Percentiles rank a stretch among this genome's conserved stretches.
phyloP scores from a whole-genome alignment of 2,888 invertebrate species.

The Xanthorhoe designata region DNA sequence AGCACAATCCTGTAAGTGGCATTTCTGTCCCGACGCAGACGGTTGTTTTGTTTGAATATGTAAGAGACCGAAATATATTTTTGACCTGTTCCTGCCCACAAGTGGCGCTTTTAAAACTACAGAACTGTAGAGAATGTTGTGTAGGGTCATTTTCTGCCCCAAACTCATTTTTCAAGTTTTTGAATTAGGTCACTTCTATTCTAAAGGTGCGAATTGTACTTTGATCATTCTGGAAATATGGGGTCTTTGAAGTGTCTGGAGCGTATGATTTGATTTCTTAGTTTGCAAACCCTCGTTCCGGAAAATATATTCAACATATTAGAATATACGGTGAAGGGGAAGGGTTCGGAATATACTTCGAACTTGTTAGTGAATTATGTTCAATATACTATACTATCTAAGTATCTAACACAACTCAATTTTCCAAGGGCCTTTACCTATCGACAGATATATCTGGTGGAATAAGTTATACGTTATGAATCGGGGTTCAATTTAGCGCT shows the following conservation, averaged over 20 bases:
- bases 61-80: too few relatives aligned
- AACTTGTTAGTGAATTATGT: conserved; percentile 20
- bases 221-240: conserved; percentile 16
- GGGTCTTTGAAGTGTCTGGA: conserved; percentile 15
- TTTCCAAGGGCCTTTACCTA: conserved; percentile 1
- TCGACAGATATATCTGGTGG: not conserved
- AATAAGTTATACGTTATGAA: not conserved
- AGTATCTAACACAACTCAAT: conserved; percentile 10
- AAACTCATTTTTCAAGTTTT: too few relatives aligned
- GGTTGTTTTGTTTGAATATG: too few relatives aligned
- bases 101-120: too few relatives aligned
- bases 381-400: conserved; percentile 17
- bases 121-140: too few relatives aligned
- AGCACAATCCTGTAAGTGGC: too few relatives aligned
- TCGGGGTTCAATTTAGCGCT: not conserved
- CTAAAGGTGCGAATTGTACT: too few relatives aligned
- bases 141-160: too few relatives aligned
- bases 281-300: conserved; percentile 18
- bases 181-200: too few relatives aligned
- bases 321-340: conserved; percentile 18
- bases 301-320: conserved; percentile 20
- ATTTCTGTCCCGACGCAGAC: too few relatives aligned
- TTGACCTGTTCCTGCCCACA: too few relatives aligned
- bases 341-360: conserved; percentile 14
- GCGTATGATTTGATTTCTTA: conserved; percentile 25